phyloP scores from a whole-genome alignment of 2,797 vertebrate genomes.

The Xenops minutus region DNA sequence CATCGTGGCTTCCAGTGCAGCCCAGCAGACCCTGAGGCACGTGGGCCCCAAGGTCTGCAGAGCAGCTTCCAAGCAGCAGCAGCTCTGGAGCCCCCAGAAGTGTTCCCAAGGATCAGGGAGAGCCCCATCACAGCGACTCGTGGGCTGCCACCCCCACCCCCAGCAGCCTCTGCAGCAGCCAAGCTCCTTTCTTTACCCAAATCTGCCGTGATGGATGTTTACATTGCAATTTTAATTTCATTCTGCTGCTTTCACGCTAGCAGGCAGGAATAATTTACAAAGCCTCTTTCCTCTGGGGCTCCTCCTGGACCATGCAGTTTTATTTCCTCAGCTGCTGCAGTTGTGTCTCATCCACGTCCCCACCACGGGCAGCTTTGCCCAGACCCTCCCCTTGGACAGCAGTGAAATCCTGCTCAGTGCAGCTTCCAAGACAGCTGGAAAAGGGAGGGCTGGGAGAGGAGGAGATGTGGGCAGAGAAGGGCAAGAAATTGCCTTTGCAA shows the following conservation, averaged over 20 bases:
- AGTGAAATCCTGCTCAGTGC: background rate
- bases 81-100: background rate
- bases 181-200: background rate
- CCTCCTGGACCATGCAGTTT: background rate
- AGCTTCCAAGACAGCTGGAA: background rate
- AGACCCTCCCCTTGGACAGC: background rate
- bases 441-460: background rate
- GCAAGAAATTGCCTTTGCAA: background rate
- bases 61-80: fast-evolving
- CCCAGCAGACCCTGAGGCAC: fast-evolving
- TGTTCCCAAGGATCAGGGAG: fast-evolving
- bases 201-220: constrained; percentile 28
- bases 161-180: background rate
- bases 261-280: constrained; percentile 49
- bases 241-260: constrained; percentile 48
- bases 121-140: fast-evolving
- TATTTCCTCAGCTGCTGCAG: constrained; percentile 17
- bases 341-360: background rate
- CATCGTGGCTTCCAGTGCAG: background rate
- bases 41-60: background rate
- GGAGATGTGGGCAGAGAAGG: background rate
- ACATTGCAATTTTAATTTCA: constrained; percentile 55
- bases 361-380: background rate
- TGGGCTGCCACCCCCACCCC: background rate
- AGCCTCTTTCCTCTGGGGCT: constrained; percentile 12